Evolutionary conservation across 2,113 vertebrate genomes (phyloP).

Genomic region (Burhinus oedicnemus): DNA sequence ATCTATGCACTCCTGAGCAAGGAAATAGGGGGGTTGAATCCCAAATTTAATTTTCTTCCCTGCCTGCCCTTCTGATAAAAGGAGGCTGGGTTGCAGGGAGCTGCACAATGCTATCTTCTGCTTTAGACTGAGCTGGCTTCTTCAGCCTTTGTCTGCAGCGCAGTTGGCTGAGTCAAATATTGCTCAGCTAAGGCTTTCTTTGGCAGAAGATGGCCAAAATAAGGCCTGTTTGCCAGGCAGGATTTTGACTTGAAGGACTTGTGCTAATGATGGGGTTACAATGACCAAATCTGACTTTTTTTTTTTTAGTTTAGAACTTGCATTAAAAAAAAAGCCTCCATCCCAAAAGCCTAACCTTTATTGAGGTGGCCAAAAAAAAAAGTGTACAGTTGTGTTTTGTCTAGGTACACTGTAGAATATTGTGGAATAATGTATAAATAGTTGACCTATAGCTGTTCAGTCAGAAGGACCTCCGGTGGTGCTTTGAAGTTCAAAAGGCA

Average conservation of each 20-base stretch:
- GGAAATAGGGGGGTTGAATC: not conserved
- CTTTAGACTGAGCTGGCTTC: slow-evolving; percentile 10
- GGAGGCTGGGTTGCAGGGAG: not conserved
- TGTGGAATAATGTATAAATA: slow-evolving; percentile 92
- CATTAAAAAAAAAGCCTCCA: not conserved
- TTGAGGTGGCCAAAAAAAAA: slow-evolving; percentile 56
- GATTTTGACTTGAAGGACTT: slow-evolving; percentile 15
- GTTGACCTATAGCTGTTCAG: slow-evolving; percentile 57
- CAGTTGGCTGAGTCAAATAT: not conserved
- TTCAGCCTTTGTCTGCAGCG: not conserved
- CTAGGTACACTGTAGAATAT: slow-evolving; percentile 91
- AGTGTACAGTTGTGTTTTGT: slow-evolving; percentile 77
- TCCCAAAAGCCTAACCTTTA: slow-evolving; percentile 36
- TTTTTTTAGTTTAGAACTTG: not conserved
- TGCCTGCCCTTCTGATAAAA: not conserved
- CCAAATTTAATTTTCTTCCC: not conserved
- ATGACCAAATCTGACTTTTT: slow-evolving; percentile 1
- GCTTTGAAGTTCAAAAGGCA: slow-evolving; percentile 60
- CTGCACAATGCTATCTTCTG: slow-evolving; percentile 20
- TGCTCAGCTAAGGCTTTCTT: not conserved
- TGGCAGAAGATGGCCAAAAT: not conserved
- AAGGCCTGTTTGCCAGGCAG: not conserved
- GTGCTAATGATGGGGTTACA: not conserved
- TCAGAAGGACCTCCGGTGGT: slow-evolving; percentile 53
- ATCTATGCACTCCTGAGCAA: slow-evolving; percentile 36